Percentiles rank a stretch among this genome's conserved stretches.
Conservation (phyloP, 2,888 invertebrate genomes). For the Metacarcinus magister region DNA sequence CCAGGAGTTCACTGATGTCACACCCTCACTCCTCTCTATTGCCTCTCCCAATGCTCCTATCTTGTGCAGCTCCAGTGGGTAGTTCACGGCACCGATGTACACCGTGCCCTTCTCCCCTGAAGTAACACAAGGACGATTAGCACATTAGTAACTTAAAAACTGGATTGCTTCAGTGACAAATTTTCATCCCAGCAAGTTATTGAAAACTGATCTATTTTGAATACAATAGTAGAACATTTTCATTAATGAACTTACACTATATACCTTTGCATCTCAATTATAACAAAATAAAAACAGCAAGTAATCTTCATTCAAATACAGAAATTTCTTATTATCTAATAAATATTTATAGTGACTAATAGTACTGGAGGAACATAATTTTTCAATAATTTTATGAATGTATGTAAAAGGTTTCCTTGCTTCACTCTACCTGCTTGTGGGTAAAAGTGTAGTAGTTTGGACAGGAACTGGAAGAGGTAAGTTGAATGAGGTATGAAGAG, state of each 20-base stretch:
- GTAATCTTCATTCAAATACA: background rate
- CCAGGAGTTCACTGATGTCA: constrained; percentile 88
- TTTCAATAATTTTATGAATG: background rate
- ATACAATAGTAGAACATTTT: background rate
- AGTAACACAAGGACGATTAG: background rate
- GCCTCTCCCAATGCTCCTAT: constrained; percentile 71
- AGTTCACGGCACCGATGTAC: constrained; percentile 81
- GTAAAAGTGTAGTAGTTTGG: constrained; percentile 87
- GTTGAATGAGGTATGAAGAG: constrained; percentile 91
- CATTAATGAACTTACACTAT: too few species aligned
- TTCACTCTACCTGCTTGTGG: constrained; percentile 87
- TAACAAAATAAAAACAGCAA: background rate
- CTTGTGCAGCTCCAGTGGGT: constrained; percentile 80
- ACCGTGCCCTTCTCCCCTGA: constrained; percentile 78
- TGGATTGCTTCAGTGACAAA: background rate
- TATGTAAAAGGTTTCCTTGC: background rate
- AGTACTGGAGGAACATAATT: background rate
- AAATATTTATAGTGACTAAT: background rate
- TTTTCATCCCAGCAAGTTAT: background rate
- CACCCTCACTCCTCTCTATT: constrained; percentile 85
- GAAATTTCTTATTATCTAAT: background rate
- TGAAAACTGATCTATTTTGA: background rate
- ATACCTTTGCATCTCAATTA: background rate
- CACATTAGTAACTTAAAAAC: background rate
- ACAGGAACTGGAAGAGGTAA: constrained; percentile 88